phyloP scores from a whole-genome alignment of 2,113 vertebrate genomes.

The Coptodon bakossiorum region DNA sequence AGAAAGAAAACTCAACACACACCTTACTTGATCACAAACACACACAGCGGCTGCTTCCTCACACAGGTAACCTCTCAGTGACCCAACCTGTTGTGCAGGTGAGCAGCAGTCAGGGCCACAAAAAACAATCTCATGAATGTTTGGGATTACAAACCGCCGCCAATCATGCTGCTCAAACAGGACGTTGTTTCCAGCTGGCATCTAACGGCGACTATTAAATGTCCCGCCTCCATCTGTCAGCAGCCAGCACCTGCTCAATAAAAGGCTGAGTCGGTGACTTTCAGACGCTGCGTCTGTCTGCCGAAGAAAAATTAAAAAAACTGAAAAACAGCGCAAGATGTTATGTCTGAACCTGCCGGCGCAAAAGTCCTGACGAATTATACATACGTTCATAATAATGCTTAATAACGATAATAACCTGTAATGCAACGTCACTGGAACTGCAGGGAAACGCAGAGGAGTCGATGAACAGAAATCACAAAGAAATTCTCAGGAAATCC shows the following conservation, averaged over 20 bases:
- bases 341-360: neutral
- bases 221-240: neutral
- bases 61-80: neutral
- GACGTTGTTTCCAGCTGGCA: neutral
- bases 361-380: neutral
- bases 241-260: neutral
- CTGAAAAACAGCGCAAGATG: neutral
- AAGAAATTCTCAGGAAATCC: neutral
- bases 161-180: neutral
- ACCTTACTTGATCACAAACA: neutral
- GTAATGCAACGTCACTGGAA: neutral
- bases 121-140: conserved; percentile 45
- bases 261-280: neutral
- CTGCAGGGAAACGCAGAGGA: neutral
- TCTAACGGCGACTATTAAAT: neutral
- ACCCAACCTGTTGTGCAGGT: conserved; percentile 12
- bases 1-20: neutral
- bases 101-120: conserved; percentile 1
- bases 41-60: neutral
- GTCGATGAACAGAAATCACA: neutral
- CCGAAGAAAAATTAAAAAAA: neutral
- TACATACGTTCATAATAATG: neutral
- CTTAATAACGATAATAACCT: neutral
- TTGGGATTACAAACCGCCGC: conserved; percentile 42
- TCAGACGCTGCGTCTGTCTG: neutral